phyloP scores from a whole-genome alignment of 2,113 vertebrate species.

The Okapia johnstoni region DNA sequence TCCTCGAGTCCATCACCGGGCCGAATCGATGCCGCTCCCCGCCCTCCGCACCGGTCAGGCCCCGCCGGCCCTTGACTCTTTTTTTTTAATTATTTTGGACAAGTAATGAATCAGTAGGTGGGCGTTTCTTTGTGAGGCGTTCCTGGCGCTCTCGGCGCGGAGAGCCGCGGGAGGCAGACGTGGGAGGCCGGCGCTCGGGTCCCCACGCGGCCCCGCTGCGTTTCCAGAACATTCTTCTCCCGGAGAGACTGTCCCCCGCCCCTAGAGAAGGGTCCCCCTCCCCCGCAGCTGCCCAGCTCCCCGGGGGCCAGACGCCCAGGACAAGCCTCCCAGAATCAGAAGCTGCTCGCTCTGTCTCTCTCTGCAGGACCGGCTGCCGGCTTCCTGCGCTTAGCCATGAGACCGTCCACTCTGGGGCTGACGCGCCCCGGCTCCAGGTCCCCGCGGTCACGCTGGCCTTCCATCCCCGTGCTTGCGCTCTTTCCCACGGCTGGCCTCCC shows the following conservation, averaged over 20 bases:
- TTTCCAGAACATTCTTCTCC: constrained; percentile 54
- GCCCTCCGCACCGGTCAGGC: constrained; percentile 75
- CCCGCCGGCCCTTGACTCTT: constrained; percentile 47
- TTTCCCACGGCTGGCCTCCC: too few relatives aligned
- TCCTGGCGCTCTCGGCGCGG: fast-evolving
- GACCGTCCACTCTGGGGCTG: constrained; percentile 33
- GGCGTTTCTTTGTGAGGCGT: background rate
- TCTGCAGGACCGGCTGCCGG: background rate
- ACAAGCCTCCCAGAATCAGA: constrained; percentile 50
- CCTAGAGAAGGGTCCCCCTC: constrained; percentile 19
- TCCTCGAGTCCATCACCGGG: constrained; percentile 93
- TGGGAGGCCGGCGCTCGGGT: fast-evolving
- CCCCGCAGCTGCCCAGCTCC: constrained; percentile 49
- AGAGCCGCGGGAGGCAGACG: background rate
- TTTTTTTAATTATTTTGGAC: background rate
- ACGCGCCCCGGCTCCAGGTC: background rate
- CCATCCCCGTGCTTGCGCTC: background rate
- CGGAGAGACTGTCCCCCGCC: constrained; percentile 55
- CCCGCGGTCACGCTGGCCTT: fast-evolving
- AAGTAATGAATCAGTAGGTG: background rate
- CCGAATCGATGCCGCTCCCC: constrained; percentile 86
- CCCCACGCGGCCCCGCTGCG: fast-evolving
- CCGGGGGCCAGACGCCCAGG: constrained; percentile 9
- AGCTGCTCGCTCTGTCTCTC: background rate
- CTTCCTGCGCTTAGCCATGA: constrained; percentile 37